Evolutionary conservation across 2,888 invertebrate genomes (phyloP).

Genomic region (Tipula helvola): DNA sequence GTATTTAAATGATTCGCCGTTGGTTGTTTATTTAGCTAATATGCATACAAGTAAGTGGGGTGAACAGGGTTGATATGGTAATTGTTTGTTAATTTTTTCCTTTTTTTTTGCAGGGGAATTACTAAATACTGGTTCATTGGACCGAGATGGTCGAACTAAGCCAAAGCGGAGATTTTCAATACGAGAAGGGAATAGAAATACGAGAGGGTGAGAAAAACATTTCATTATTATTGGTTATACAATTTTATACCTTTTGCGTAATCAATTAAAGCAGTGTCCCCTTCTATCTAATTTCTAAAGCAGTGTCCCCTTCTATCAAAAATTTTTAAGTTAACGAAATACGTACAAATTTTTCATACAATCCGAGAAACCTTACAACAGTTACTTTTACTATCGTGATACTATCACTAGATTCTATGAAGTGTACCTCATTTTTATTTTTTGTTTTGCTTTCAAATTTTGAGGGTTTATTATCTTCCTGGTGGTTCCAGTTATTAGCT

Average conservation of each 20-base stretch:
- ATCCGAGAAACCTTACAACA: too few species aligned
- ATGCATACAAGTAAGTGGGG: slow-evolving; percentile 55
- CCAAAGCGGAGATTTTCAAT: slow-evolving; percentile 59
- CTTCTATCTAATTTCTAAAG: too few species aligned
- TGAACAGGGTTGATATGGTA: neutral
- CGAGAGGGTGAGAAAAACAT: slow-evolving; percentile 41
- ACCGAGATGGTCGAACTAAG: slow-evolving; percentile 48
- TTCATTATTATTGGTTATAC: neutral
- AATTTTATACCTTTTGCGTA: neutral
- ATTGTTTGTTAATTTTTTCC: neutral
- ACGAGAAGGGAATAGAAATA: slow-evolving; percentile 55
- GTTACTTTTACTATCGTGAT: too few species aligned
- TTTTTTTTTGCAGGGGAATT: slow-evolving; percentile 44
- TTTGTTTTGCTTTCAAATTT: too few species aligned
- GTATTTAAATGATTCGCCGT: slow-evolving; percentile 65
- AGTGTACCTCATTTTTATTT: too few species aligned
- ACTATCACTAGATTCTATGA: too few species aligned
- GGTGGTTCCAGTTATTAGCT: too few species aligned
- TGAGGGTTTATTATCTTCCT: too few species aligned
- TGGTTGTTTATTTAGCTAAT: slow-evolving; percentile 70
- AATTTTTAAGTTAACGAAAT: too few species aligned
- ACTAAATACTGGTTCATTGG: slow-evolving; percentile 46
- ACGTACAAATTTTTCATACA: too few species aligned
- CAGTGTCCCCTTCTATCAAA: too few species aligned
- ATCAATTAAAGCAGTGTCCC: too few species aligned